Evolutionary conservation across 2,888 invertebrate species (phyloP).

Genomic region (Cheilosia variabilis): DNA sequence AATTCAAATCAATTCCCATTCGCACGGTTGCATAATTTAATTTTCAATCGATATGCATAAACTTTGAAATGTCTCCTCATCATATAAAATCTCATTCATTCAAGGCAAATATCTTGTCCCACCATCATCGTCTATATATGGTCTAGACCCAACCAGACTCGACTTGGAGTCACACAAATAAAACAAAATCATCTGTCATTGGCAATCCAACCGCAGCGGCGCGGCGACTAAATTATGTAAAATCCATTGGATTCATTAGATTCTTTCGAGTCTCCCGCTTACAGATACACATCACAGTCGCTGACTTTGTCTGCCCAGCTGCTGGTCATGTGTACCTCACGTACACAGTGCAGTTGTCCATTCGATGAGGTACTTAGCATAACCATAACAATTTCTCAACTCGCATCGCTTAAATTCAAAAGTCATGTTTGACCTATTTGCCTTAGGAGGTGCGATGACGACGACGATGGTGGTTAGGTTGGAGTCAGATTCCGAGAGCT

Average conservation of each 20-base stretch:
- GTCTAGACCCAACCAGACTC: conserved; percentile 33
- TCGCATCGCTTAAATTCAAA: conserved; percentile 70
- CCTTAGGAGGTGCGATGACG: conserved; percentile 55
- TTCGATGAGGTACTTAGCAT: conserved; percentile 63
- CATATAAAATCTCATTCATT: conserved; percentile 16
- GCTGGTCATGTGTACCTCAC: neutral
- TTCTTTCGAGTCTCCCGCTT: conserved; percentile 77
- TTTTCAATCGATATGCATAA: conserved; percentile 56
- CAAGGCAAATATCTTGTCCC: conserved; percentile 22
- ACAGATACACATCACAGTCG: conserved; percentile 59
- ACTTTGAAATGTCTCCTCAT: conserved; percentile 16
- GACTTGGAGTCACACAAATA: conserved; percentile 7
- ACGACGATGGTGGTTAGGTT: conserved; percentile 6
- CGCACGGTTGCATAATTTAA: conserved; percentile 58
- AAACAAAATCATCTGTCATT: conserved; percentile 67
- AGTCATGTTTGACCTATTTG: conserved; percentile 76
- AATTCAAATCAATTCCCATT: conserved; percentile 71
- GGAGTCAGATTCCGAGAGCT: conserved; percentile 13
- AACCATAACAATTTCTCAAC: conserved; percentile 70
- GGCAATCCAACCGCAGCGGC: conserved; percentile 63
- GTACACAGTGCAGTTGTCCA: neutral
- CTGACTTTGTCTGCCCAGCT: conserved; percentile 25
- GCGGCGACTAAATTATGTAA: conserved; percentile 74
- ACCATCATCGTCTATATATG: conserved; percentile 16
- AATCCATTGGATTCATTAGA: conserved; percentile 81